Evolutionary conservation across 2,113 vertebrate genomes (phyloP).

Genomic region (Oreochromis aureus): DNA sequence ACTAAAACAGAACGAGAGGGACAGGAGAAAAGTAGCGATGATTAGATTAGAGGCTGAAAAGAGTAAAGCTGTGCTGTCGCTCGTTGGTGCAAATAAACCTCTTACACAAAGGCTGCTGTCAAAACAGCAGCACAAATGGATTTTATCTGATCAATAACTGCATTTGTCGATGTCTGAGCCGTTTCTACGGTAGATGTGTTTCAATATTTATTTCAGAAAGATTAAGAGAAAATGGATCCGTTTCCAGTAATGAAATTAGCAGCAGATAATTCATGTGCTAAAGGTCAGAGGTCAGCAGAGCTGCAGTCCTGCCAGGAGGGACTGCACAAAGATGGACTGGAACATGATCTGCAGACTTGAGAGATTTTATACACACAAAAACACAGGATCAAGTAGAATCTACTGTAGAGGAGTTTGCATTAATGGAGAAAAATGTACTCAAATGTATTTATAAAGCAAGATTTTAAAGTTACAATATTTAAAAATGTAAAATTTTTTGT

Average conservation of each 20-base stretch:
- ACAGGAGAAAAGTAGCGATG: slow-evolving; percentile 1
- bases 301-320: background rate
- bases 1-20: background rate
- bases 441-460: background rate
- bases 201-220: background rate
- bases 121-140: background rate
- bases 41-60: slow-evolving; percentile 51
- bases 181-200: background rate
- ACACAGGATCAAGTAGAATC: background rate
- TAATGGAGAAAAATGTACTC: background rate
- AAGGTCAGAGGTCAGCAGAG: background rate
- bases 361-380: background rate
- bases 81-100: slow-evolving; percentile 1
- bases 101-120: background rate
- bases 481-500: accelerated
- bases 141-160: background rate
- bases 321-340: background rate
- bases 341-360: background rate
- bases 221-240: background rate
- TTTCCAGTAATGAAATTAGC: background rate
- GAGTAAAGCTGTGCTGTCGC: slow-evolving; percentile 9
- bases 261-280: background rate
- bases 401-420: background rate
- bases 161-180: background rate
- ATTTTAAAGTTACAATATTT: background rate